Evolutionary conservation across 2,797 vertebrate species (phyloP), one percentile per base, ranked within the genome.

Genomic region (Rhinophrynus dorsalis): DNA sequence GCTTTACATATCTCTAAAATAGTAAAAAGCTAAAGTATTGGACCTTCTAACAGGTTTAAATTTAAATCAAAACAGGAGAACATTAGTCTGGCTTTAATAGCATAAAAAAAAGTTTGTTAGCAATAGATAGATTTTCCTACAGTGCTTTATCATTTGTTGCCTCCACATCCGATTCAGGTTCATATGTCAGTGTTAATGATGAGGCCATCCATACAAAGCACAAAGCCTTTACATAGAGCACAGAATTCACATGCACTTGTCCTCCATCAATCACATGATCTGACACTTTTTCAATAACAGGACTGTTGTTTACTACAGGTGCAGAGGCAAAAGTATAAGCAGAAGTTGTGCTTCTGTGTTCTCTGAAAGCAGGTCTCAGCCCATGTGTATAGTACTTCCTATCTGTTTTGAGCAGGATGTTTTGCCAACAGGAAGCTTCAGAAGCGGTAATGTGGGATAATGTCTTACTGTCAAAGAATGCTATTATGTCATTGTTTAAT

Each of bases 261-360:
- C 33, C 26, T 11, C 23, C 56, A 68, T 68, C 26, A 38, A 68
- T 68, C 67, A 68, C 11, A 30, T 48, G 55, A 15, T 32, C 29
- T 69, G 48, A 61, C 67, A 62, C 33, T 40, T 58, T 23, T n/a
- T 38, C 37, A 58, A 58, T 58, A 58, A 58, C 55, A 54, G 18
- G 20, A 15, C 18, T 26, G 55, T 61, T 61, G 57, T 69, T 33
- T 51, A 33, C 20, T 62, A 61, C 47, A 69, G 57, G 56, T 69
- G 47, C 67, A 69, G 18, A 17, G 18, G 40, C 47, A 18, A 69
- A 27, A 54, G 44, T 23, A 42, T 21, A 8, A 54, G 15, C 47
- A 61, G 24, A 32, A 62, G 37, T 38, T 58, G 21, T 12, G 55
- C 21, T 26, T 58, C 32, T 47, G 48, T 68, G 66, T 20, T 50